A percentile compares a stretch with the other conserved stretches of the same genome.
Conservation (phyloP, 1,140 invertebrate species). For the Homarus americanus region DNA sequence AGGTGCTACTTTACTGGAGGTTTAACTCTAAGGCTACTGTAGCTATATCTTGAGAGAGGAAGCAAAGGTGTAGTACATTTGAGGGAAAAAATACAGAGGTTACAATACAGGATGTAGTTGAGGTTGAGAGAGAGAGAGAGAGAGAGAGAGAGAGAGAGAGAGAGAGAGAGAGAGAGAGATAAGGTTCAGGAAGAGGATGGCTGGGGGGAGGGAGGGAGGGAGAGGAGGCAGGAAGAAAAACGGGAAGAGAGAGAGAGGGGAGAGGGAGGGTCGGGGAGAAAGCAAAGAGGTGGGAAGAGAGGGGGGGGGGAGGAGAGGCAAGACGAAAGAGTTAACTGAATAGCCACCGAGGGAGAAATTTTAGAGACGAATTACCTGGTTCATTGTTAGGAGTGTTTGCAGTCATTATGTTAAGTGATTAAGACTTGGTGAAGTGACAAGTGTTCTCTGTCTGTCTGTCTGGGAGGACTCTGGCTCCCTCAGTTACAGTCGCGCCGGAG, state of each 20-base stretch:
- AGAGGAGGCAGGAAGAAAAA: constrained; percentile 11
- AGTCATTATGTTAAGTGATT: not conserved
- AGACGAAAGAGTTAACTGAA: not conserved
- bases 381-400: not conserved
- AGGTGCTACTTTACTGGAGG: too few species aligned
- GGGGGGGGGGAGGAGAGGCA: too few species aligned
- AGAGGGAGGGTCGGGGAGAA: not conserved
- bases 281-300: not conserved
- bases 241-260: constrained; percentile 1
- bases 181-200: too few species aligned
- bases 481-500: too few species aligned
- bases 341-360: not conserved
- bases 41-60: too few species aligned
- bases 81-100: too few species aligned
- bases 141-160: constrained; percentile 2
- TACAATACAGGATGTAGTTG: not conserved
- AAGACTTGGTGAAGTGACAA: not conserved
- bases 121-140: not conserved
- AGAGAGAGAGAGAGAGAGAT: not conserved
- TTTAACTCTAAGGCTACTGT: too few species aligned
- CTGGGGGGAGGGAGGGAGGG: constrained; percentile 9
- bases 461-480: too few species aligned
- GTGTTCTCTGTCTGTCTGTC: not conserved
- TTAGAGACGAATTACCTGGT: not conserved
- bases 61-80: too few species aligned